Evolutionary conservation across 2,113 vertebrate species (phyloP).

Genomic region (Leucosticte australis): DNA sequence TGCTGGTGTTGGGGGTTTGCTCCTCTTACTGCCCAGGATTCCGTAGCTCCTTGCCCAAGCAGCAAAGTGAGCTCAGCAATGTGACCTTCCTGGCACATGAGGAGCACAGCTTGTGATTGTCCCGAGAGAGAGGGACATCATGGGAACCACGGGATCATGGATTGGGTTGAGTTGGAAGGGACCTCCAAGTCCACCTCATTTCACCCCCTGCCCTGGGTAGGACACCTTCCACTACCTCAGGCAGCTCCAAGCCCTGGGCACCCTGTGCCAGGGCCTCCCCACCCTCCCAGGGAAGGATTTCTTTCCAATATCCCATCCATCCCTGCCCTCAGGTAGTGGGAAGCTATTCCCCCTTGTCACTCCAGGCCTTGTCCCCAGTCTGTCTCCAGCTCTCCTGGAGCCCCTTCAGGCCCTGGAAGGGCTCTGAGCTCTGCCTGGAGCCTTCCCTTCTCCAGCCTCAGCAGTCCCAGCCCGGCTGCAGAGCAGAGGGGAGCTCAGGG

Average conservation of each 20-base stretch:
- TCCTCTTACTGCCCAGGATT: fast-evolving
- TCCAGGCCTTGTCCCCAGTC: not conserved
- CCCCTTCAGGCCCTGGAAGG: not conserved
- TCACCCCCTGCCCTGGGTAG: not conserved
- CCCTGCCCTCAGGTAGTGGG: not conserved
- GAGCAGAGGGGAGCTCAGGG: not conserved
- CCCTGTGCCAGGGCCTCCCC: not conserved
- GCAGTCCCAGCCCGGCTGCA: not conserved
- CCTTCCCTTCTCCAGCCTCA: not conserved
- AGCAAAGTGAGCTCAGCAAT: not conserved
- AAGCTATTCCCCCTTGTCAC: not conserved
- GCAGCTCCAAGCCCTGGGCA: not conserved
- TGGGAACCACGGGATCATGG: fast-evolving
- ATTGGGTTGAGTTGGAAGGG: not conserved
- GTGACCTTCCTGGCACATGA: not conserved
- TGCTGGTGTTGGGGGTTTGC: not conserved
- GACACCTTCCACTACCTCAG: not conserved
- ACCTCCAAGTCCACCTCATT: not conserved
- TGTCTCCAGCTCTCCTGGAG: not conserved
- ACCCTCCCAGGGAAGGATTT: not conserved
- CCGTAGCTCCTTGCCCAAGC: not conserved
- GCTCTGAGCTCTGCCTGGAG: not conserved
- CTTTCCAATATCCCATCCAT: fast-evolving
- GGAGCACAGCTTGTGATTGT: not conserved
- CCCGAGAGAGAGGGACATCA: not conserved